Evolutionary conservation across 2,113 vertebrate species (phyloP).

Genomic region (Puntigrus tetrazona): DNA sequence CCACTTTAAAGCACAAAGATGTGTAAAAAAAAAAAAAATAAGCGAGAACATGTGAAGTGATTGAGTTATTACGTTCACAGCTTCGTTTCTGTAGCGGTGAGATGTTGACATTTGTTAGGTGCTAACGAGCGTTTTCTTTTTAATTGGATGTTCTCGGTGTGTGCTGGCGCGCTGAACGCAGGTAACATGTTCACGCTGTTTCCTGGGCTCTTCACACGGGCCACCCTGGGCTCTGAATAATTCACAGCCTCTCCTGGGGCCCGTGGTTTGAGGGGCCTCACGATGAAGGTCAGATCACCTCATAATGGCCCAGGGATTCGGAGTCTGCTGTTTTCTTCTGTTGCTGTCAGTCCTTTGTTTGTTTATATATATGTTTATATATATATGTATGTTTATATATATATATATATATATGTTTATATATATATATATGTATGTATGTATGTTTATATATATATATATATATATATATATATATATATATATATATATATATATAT

Average conservation of each 20-base stretch:
- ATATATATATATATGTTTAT: too few species aligned
- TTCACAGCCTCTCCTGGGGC: background rate
- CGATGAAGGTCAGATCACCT: conserved; percentile 56
- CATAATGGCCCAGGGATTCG: conserved; percentile 38
- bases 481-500: too few species aligned
- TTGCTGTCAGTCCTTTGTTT: background rate
- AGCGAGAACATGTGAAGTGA: background rate
- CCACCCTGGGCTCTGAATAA: conserved; percentile 26
- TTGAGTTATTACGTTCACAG: background rate
- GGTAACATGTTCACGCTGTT: conserved; percentile 25
- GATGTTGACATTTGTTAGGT: conserved; percentile 15
- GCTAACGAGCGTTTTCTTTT: conserved; percentile 44
- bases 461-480: too few species aligned
- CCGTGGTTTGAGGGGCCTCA: background rate
- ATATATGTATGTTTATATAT: too few species aligned
- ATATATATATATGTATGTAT: too few species aligned
- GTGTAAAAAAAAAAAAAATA: too few species aligned
- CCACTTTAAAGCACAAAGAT: background rate
- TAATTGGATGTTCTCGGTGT: conserved; percentile 38
- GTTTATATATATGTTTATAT: background rate
- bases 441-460: too few species aligned
- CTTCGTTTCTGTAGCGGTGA: background rate
- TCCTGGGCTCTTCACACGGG: conserved; percentile 15
- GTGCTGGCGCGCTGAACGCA: conserved; percentile 19
- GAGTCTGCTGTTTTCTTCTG: background rate